Percentiles rank a stretch among this genome's conserved stretches.
phyloP scores from a whole-genome alignment of 2,113 vertebrate species.

The Mirza zaza region DNA sequence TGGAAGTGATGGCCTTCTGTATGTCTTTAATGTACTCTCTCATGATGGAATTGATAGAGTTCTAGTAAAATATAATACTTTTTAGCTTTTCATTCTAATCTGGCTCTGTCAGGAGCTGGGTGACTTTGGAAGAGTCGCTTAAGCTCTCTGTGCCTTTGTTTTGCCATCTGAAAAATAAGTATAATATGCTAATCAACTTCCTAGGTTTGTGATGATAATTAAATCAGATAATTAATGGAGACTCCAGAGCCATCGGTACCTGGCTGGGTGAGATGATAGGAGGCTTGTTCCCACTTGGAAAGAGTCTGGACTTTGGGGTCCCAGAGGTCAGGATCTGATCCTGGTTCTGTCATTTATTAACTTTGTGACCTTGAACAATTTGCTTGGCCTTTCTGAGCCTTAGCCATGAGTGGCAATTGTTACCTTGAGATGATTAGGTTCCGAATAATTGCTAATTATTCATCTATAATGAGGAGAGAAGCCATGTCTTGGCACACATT shows the following conservation, averaged over 20 bases:
- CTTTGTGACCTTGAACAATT: slow-evolving; percentile 8
- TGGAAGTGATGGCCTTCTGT: neutral
- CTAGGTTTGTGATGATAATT: neutral
- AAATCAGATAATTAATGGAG: neutral
- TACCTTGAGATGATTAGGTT: neutral
- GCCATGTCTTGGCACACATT: neutral
- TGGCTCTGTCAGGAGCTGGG: neutral
- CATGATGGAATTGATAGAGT: neutral
- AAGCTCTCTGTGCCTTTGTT: neutral
- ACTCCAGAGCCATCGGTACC: neutral
- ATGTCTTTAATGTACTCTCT: neutral
- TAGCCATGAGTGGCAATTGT: neutral
- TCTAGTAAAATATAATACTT: neutral
- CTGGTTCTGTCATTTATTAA: slow-evolving; percentile 31
- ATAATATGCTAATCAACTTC: neutral
- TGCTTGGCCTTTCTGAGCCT: neutral
- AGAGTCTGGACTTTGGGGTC: neutral
- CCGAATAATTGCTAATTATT: slow-evolving; percentile 38
- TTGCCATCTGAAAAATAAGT: neutral
- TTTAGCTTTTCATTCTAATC: neutral
- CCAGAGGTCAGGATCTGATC: neutral
- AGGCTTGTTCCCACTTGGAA: neutral
- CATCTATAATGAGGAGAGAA: slow-evolving; percentile 6
- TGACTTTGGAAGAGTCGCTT: neutral
- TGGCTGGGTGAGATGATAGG: neutral